Conservation (phyloP, 1,140 invertebrate species). For the Acromyrmex echinatior region DNA sequence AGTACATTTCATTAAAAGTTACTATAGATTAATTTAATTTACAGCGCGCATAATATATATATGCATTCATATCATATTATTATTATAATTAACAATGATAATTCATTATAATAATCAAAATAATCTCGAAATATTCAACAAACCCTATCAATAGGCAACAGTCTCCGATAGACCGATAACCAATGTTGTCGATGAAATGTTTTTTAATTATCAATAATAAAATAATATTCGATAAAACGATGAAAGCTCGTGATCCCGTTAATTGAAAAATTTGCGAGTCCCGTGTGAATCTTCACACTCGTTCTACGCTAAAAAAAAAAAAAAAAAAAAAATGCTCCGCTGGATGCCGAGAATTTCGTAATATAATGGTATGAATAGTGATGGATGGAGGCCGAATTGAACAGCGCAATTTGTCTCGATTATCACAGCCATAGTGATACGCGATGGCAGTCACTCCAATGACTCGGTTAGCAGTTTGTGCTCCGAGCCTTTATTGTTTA, state of each 20-base stretch:
- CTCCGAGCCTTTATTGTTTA: slow-evolving; percentile 47
- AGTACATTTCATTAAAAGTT: slow-evolving; percentile 6
- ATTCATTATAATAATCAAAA: slow-evolving; percentile 17
- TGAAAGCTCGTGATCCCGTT: slow-evolving; percentile 39
- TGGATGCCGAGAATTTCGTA: slow-evolving; percentile 27
- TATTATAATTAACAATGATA: slow-evolving; percentile 41
- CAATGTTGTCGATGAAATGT: background rate
- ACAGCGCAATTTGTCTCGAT: slow-evolving; percentile 61
- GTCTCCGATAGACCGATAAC: background rate
- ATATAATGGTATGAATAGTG: slow-evolving; percentile 47
- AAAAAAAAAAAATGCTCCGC: slow-evolving; percentile 19
- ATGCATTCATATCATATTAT: slow-evolving; percentile 1
- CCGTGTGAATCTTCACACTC: slow-evolving; percentile 16
- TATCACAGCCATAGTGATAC: slow-evolving; percentile 58
- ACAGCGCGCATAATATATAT: slow-evolving; percentile 1
- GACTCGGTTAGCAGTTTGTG: slow-evolving; percentile 38
- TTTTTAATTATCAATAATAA: slow-evolving; percentile 45
- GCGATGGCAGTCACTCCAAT: slow-evolving; percentile 49
- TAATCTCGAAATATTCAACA: slow-evolving; percentile 33
- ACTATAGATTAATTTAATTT: slow-evolving; percentile 22
- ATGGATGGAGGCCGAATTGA: slow-evolving; percentile 53
- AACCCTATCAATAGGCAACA: slow-evolving; percentile 7
- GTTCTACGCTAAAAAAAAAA: background rate
- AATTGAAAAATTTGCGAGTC: slow-evolving; percentile 46
- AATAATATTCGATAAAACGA: slow-evolving; percentile 41